Percentiles rank a stretch among this genome's conserved stretches.
Evolutionary conservation across 2,888 invertebrate genomes (phyloP).

Genomic region (Erannis defoliaria): DNA sequence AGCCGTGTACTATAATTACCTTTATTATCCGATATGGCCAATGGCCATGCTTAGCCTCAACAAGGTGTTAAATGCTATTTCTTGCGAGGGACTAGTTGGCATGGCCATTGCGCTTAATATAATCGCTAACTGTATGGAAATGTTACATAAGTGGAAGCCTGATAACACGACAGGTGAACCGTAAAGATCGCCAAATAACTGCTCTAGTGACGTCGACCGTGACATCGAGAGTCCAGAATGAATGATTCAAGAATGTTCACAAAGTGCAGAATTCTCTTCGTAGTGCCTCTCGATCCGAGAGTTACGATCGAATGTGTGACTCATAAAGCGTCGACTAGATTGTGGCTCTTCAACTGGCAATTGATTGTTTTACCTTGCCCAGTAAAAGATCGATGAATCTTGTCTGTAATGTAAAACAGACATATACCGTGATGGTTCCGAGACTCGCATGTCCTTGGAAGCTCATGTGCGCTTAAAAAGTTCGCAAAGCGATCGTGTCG

Average conservation of each 20-base stretch:
- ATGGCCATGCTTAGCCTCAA: constrained; percentile 26
- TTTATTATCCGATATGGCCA: constrained; percentile 26
- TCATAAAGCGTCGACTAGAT: constrained; percentile 15
- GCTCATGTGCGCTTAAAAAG: constrained; percentile 14
- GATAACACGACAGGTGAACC: constrained; percentile 19
- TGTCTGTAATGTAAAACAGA: constrained; percentile 12
- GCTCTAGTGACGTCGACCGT: constrained; percentile 5
- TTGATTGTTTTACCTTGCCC: constrained; percentile 1
- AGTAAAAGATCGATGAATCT: neutral
- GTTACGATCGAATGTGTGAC: constrained; percentile 12
- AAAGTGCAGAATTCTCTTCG: constrained; percentile 3
- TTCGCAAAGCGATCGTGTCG: constrained; percentile 27
- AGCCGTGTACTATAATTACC: constrained; percentile 25
- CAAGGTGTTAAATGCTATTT: constrained; percentile 32
- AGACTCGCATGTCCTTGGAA: constrained; percentile 8
- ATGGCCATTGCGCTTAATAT: constrained; percentile 2
- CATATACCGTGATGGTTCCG: neutral
- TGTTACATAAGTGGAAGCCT: constrained; percentile 5
- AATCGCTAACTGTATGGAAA: constrained; percentile 21
- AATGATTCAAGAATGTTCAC: constrained; percentile 10
- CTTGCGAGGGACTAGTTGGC: constrained; percentile 14
- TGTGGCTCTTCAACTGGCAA: constrained; percentile 16
- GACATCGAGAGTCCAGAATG: constrained; percentile 8
- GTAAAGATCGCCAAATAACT: constrained; percentile 20
- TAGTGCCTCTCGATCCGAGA: constrained; percentile 1